A percentile compares a stretch with the other conserved stretches of the same genome.
These are phyloP conservation scores for Corynorhinus townsendii DNA, from an alignment of 2,113 vertebrate genomes.

Conservation along the genomic window DNA sequence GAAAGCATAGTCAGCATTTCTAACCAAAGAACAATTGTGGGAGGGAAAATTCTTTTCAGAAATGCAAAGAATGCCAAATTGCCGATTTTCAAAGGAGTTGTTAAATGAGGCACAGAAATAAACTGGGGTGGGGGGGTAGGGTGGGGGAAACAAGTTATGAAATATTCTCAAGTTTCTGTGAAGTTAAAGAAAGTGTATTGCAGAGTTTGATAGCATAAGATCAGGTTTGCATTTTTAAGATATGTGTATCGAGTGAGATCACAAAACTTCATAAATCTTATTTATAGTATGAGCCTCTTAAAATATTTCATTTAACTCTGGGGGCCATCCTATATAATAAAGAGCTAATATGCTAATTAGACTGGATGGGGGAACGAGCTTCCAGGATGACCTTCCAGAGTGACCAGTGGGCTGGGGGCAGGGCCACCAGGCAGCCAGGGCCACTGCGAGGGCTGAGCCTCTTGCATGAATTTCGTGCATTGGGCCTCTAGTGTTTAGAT, in stretches of 20 bases:
- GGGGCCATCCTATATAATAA: neutral
- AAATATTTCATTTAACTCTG: slow-evolving; percentile 21
- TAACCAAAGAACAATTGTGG: slow-evolving; percentile 66
- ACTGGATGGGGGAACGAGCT: too few relatives aligned
- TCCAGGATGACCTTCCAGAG: too few relatives aligned
- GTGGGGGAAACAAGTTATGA: slow-evolving; percentile 19
- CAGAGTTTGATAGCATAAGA: neutral
- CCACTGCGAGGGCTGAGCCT: too few relatives aligned
- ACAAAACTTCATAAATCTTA: neutral
- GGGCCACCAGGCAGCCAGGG: too few relatives aligned
- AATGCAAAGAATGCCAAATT: slow-evolving; percentile 65
- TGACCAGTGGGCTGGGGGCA: too few relatives aligned
- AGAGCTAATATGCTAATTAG: too few relatives aligned
- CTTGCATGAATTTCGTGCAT: too few relatives aligned
- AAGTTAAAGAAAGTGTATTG: neutral
- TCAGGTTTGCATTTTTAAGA: neutral
- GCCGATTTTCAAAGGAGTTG: slow-evolving; percentile 57
- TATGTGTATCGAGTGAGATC: neutral
- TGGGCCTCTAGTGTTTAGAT: neutral
- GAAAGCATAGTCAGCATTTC: slow-evolving; percentile 43
- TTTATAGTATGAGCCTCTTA: neutral
- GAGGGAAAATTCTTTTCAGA: slow-evolving; percentile 63
- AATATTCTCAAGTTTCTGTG: slow-evolving; percentile 42
- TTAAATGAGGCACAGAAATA: slow-evolving; percentile 61
- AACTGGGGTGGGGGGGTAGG: neutral